Evolutionary conservation across 2,113 vertebrate genomes (phyloP), one percentile per base, ranked within the genome.

Genomic region (Myodes glareolus): DNA sequence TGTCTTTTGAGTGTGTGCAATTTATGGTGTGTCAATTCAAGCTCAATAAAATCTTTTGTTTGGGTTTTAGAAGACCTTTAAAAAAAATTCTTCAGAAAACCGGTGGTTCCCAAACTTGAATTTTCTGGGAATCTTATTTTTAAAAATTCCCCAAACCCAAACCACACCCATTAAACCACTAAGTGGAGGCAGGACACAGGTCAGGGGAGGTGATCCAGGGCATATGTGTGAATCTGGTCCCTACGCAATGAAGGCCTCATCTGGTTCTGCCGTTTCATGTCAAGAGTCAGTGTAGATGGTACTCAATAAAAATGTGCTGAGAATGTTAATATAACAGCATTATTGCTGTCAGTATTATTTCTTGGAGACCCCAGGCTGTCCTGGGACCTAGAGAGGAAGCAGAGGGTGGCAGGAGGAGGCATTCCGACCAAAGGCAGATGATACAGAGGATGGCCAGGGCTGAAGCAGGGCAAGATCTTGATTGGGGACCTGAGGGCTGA

Each of bases 71-170:
- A 29, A n/a, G 5, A 67, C 58, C 12, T 75, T 81, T 67, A 27
- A 36, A 25, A 80, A 82, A 78, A 45, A 86, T 61, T 77, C 58
- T 80, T 80, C 14, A 87, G 70, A 92, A 95, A 92, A 31, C 23
- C 6, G 0, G 39, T 76, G 47, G 58, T 90, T 89, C 67, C 78
- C 84, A 67, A 93, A 76, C 72, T 70, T 42, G 75, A 87, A 84
- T 78, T 78, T 88, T 92, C 92, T 90, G 91, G 78, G 36, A 88
- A 73, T 78, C 68, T 78, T 91, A 73, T 67, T 86, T 67, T 84
- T 1, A 45, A 87, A 96, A 92, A 92, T 87, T 77, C 65, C 77
- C 95, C 52, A 68, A 78, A 16, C 76, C 47, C 47, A 75, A 52
- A 45, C 47, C 91, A 77, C 75, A 17, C 86, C 86, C 78, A 89